Conservation (phyloP, 2,797 vertebrate genomes). For the Vireo griseus region DNA sequence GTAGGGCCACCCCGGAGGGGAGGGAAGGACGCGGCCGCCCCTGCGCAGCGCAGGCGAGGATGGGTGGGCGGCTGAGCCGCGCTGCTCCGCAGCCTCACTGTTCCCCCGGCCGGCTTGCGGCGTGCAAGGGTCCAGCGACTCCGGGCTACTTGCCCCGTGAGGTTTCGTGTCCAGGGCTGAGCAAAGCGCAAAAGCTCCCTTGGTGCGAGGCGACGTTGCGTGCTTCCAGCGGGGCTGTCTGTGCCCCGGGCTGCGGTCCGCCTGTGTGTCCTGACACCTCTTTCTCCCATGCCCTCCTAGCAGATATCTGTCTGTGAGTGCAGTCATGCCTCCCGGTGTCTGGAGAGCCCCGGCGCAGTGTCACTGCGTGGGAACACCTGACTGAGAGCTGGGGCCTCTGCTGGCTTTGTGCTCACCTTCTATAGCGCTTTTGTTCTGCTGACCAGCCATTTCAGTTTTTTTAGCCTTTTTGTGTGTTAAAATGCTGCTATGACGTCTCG, state of each 20-base stretch:
- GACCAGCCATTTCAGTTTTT: neutral
- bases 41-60: rapidly evolving
- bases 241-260: rapidly evolving
- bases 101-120: neutral
- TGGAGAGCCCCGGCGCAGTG: neutral
- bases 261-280: neutral
- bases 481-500: neutral
- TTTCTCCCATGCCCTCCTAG: rapidly evolving
- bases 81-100: neutral
- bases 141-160: neutral
- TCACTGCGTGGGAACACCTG: neutral
- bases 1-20: neutral
- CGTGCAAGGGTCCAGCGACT: rapidly evolving
- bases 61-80: neutral
- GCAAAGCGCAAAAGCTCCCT: neutral
- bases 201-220: neutral
- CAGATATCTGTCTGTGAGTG: too few species aligned
- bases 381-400: neutral
- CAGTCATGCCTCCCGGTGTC: neutral
- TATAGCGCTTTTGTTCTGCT: neutral
- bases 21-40: neutral
- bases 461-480: neutral
- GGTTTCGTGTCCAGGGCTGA: neutral
- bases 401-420: neutral
- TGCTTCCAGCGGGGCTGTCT: neutral